A percentile compares a stretch with the other conserved stretches of the same genome.
Conservation (phyloP, 2,797 vertebrate species). For the Euphonia xanthogaster region DNA sequence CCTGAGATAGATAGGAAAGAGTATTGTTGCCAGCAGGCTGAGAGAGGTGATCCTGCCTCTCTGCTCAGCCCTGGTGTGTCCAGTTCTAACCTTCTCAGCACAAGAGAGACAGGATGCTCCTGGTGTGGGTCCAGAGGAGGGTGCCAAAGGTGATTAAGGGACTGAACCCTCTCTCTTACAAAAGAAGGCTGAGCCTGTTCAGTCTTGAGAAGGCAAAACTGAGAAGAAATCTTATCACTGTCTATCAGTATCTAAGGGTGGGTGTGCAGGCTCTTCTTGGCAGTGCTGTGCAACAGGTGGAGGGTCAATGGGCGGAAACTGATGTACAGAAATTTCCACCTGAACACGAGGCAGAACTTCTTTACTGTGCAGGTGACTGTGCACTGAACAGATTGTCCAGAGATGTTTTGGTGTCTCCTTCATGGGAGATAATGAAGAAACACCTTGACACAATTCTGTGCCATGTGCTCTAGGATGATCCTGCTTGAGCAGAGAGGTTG, state of each 20-base stretch:
- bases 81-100: not conserved
- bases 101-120: not conserved
- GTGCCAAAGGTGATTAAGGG: rapidly evolving
- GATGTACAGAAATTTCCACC: not conserved
- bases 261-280: not conserved
- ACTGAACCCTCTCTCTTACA: rapidly evolving
- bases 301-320: not conserved
- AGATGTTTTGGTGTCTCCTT: not conserved
- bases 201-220: not conserved
- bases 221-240: not conserved
- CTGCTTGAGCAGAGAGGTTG: not conserved
- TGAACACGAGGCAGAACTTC: not conserved
- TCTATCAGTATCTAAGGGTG: not conserved
- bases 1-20: not conserved
- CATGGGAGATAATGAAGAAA: not conserved
- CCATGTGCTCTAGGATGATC: not conserved
- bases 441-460: not conserved
- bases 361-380: rapidly evolving
- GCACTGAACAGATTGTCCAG: not conserved
- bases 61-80: not conserved
- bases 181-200: not conserved
- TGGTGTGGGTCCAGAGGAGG: rapidly evolving
- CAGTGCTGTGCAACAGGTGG: not conserved
- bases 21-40: rapidly evolving
- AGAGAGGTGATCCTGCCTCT: not conserved